These are phyloP conservation scores for Nemotelus nigrinus DNA, from an alignment of 2,888 invertebrate genomes.

Conservation along the genomic window DNA sequence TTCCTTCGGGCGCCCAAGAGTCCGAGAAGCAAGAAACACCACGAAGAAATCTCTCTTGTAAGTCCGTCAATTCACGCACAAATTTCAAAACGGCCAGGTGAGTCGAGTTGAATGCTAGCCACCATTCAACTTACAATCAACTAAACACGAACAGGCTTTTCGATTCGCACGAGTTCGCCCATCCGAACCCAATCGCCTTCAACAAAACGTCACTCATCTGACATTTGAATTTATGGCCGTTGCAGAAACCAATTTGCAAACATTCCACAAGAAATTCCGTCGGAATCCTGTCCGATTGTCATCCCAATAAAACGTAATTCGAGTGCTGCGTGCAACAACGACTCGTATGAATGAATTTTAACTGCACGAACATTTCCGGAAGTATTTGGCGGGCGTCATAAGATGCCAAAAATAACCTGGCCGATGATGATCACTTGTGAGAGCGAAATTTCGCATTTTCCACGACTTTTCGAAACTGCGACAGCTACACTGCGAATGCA, in stretches of 20 bases:
- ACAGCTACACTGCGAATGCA: neutral
- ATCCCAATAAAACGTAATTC: neutral
- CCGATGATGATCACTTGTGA: neutral
- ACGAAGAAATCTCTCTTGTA: too few relatives aligned
- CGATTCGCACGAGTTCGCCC: neutral
- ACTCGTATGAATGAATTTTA: neutral
- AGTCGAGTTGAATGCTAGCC: slow-evolving; percentile 1
- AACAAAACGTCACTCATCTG: slow-evolving; percentile 38
- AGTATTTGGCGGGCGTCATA: slow-evolving; percentile 14
- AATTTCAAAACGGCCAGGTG: slow-evolving; percentile 37
- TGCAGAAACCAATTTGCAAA: slow-evolving; percentile 3
- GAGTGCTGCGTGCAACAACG: too few relatives aligned
- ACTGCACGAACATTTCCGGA: neutral
- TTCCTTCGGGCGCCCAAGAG: too few relatives aligned
- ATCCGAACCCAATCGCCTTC: slow-evolving; percentile 4
- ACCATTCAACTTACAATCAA: slow-evolving; percentile 23
- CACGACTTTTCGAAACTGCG: neutral
- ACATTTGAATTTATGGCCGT: slow-evolving; percentile 46
- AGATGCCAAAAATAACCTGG: slow-evolving; percentile 33
- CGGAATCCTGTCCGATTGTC: neutral
- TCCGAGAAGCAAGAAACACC: too few relatives aligned
- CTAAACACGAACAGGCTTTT: slow-evolving; percentile 31
- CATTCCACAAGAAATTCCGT: neutral
- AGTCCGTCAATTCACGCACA: slow-evolving; percentile 6
- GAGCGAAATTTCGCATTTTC: neutral